A percentile compares a stretch with the other conserved stretches of the same genome.
These are phyloP conservation scores for Agrilus mali DNA, from an alignment of 2,888 invertebrate genomes.

Conservation along the genomic window DNA sequence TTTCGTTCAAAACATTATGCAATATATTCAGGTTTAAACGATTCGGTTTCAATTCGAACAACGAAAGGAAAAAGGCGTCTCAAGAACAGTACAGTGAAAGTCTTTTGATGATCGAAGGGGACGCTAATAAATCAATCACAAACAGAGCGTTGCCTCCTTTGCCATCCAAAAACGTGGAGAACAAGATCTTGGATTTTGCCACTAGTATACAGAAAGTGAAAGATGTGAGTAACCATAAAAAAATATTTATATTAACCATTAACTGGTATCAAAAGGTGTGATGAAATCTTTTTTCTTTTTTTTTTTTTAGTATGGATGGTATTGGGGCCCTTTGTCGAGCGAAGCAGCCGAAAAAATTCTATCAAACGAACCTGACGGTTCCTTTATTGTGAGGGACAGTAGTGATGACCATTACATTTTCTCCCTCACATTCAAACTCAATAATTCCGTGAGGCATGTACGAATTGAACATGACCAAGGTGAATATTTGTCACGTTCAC, in stretches of 20 bases:
- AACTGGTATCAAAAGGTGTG: not conserved
- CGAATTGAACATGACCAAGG: slow-evolving; percentile 93
- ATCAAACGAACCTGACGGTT: slow-evolving; percentile 85
- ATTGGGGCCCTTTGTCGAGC: slow-evolving; percentile 88
- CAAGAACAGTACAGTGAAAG: slow-evolving; percentile 11
- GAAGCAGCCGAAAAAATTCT: slow-evolving; percentile 85
- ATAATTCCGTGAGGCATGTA: slow-evolving; percentile 79
- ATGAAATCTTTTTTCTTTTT: slow-evolving; percentile 5
- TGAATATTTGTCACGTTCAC: slow-evolving; percentile 27
- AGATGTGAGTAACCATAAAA: slow-evolving; percentile 54
- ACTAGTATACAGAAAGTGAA: slow-evolving; percentile 88
- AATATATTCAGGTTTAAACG: slow-evolving; percentile 67
- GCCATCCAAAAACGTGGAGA: slow-evolving; percentile 32
- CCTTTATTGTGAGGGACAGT: slow-evolving; percentile 86
- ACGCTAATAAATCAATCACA: slow-evolving; percentile 41
- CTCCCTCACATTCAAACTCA: slow-evolving; percentile 83
- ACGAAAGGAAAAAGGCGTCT: slow-evolving; percentile 6
- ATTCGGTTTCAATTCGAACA: slow-evolving; percentile 36
- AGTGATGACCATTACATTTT: slow-evolving; percentile 93
- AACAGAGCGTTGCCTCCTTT: slow-evolving; percentile 56
- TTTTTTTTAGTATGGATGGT: slow-evolving; percentile 75
- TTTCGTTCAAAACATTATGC: slow-evolving; percentile 72
- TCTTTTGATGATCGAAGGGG: slow-evolving; percentile 23
- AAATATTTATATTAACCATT: slow-evolving; percentile 1
- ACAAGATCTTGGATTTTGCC: slow-evolving; percentile 63